Conservation (phyloP, 1,140 invertebrate genomes). For the Drosophila yakuba region DNA sequence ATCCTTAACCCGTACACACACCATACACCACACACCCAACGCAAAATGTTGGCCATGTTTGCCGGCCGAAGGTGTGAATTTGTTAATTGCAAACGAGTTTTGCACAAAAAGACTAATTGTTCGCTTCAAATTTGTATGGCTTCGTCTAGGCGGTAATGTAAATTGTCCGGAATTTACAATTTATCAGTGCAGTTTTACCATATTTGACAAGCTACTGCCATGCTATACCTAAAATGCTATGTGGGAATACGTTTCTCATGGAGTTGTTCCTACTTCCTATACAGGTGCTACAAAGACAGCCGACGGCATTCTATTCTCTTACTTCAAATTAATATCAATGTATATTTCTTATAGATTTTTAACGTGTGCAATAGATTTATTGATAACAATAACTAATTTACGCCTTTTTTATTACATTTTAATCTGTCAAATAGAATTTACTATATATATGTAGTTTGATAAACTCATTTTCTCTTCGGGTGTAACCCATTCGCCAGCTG, state of each 20-base stretch:
- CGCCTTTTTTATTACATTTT: not conserved
- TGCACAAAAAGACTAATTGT: conserved; percentile 27
- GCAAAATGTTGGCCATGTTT: conserved; percentile 28
- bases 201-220: not conserved
- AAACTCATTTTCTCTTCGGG: conserved; percentile 25
- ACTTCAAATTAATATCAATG: not conserved
- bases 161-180: conserved; percentile 5
- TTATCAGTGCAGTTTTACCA: conserved; percentile 2
- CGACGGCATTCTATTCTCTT: too few species aligned
- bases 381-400: too few species aligned
- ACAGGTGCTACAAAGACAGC: not conserved
- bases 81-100: conserved; percentile 41
- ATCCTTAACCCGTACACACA: not conserved
- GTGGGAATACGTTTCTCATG: not conserved
- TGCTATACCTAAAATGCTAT: not conserved
- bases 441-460: too few species aligned
- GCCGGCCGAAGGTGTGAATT: conserved; percentile 31
- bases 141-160: conserved; percentile 4
- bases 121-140: conserved; percentile 1
- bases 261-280: not conserved
- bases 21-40: conserved; percentile 11
- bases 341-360: too few species aligned
- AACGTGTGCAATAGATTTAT: too few species aligned
- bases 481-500: conserved; percentile 41
- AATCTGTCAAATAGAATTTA: too few species aligned